phyloP scores from a whole-genome alignment of 2,113 vertebrate genomes.

The Xyliphius kryptos region DNA sequence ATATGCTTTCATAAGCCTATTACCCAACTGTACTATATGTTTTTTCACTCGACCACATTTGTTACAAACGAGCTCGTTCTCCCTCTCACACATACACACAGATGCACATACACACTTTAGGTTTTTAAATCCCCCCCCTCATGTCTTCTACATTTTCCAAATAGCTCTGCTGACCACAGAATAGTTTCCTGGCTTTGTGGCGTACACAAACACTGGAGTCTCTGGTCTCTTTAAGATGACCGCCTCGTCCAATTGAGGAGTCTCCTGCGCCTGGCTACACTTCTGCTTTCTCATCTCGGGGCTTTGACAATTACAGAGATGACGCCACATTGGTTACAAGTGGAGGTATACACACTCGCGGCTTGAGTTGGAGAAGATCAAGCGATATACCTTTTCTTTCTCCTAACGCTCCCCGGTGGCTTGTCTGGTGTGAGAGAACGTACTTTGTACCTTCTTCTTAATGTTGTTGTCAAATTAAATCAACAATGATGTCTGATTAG shows the following conservation, averaged over 20 bases:
- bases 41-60: constrained; percentile 36
- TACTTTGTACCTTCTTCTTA: too few species aligned
- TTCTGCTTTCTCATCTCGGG: constrained; percentile 41
- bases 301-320: constrained; percentile 40
- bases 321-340: constrained; percentile 36
- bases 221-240: constrained; percentile 47
- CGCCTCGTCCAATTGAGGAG: constrained; percentile 27
- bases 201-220: constrained; percentile 50
- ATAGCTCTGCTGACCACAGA: constrained; percentile 66
- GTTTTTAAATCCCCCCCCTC: constrained; percentile 53
- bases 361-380: too few species aligned
- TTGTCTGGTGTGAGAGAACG: too few species aligned
- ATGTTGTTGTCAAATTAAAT: too few species aligned
- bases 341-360: too few species aligned
- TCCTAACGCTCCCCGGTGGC: too few species aligned
- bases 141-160: constrained; percentile 64
- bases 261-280: constrained; percentile 22
- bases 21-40: constrained; percentile 36
- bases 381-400: too few species aligned
- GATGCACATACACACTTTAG: constrained; percentile 13
- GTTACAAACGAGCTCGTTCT: constrained; percentile 11
- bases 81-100: constrained; percentile 17
- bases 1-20: constrained; percentile 21
- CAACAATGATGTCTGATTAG: too few species aligned
- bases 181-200: constrained; percentile 67